Percentiles rank a stretch among this genome's conserved stretches.
These are phyloP conservation scores for Drosophila suzukii DNA, from an alignment of 1,140 invertebrate species.

Conservation along the genomic window DNA sequence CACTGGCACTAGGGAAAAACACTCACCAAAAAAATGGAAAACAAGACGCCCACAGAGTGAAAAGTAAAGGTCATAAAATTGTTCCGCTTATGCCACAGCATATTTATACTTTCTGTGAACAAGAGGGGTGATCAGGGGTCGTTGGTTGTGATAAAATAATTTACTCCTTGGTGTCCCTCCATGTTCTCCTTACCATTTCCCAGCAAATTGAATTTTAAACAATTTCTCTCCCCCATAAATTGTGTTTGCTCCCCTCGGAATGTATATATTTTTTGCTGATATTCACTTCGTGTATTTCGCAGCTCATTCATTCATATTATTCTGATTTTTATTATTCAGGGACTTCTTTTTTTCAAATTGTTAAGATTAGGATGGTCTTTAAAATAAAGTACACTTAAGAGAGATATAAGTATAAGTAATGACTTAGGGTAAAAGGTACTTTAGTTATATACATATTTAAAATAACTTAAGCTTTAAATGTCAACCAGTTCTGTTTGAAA, in stretches of 20 bases:
- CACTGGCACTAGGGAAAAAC: conserved; percentile 15
- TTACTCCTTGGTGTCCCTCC: not conserved
- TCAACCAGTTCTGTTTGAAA: too few species aligned
- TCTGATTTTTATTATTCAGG: conserved; percentile 6
- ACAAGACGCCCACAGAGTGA: conserved; percentile 2
- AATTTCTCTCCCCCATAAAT: conserved; percentile 34
- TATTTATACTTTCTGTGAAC: conserved; percentile 7
- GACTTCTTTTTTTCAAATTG: too few species aligned
- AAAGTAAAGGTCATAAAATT: conserved; percentile 47
- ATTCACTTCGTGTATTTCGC: not conserved
- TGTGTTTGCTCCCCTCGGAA: conserved; percentile 7
- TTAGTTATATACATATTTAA: too few species aligned
- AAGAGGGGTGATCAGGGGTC: conserved; percentile 1
- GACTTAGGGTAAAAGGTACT: too few species aligned
- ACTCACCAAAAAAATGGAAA: conserved; percentile 3
- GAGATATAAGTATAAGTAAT: too few species aligned
- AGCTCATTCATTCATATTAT: not conserved
- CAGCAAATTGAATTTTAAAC: conserved; percentile 54
- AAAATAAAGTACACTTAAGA: too few species aligned
- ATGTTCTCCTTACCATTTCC: conserved; percentile 6
- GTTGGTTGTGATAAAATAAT: conserved; percentile 10
- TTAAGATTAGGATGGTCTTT: too few species aligned
- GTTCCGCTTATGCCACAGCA: conserved; percentile 18
- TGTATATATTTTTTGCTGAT: conserved; percentile 15
- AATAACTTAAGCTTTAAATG: too few species aligned